Base-by-base conservation (phyloP, 1,140 invertebrate genomes). In the Amphibalanus amphitrite region DNA sequence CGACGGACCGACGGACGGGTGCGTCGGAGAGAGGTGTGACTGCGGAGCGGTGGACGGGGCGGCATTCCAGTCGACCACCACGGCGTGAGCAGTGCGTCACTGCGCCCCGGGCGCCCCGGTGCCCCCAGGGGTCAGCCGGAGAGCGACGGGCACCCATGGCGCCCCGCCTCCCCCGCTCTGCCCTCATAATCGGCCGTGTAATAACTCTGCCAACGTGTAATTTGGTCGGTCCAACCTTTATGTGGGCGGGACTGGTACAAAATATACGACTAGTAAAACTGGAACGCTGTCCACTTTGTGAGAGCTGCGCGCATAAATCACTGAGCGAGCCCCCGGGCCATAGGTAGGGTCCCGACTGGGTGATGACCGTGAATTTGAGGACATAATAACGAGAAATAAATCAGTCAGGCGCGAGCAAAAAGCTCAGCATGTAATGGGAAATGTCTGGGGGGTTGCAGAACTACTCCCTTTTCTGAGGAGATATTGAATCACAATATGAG, bases 181-280 rank as follows among this genome's bases (percentile, higher is more conserved):
- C 47, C 47, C 20, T 59, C 47, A 59, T 59, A 59, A 59, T 59
- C 47, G 20, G 47, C 47, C 47, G 17, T 59, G 47, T 59, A 59
- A 59, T 59, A 59, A 59, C 47, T 59, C 47, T 38, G 47, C 47
- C 13, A 59, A 59, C 47, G 23, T 59, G 47, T 59, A 59, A 59
- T 59, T 59, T 59, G 47, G 13, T 13, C 47, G 10, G 20, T 3
- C 47, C 47, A 20, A 20, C 6, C 20, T 59, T 59, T 59, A 59
- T 59, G 47, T 59, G 47, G 47, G 47, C 47, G 47, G 47, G 6
- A 23, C 47, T 3, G 47, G 10, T 20, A 59, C 47, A 59, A 6
- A 59, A 59, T 59, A 59, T 59, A 59, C 23, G 47, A 59, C 47
- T 59, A 59, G 47, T 59, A 59, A 59, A 59, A 59, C 47, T 59